Percentiles rank a stretch among this genome's conserved stretches.
Evolutionary conservation across 2,113 vertebrate genomes (phyloP).

Genomic region (Ceratotherium simum): DNA sequence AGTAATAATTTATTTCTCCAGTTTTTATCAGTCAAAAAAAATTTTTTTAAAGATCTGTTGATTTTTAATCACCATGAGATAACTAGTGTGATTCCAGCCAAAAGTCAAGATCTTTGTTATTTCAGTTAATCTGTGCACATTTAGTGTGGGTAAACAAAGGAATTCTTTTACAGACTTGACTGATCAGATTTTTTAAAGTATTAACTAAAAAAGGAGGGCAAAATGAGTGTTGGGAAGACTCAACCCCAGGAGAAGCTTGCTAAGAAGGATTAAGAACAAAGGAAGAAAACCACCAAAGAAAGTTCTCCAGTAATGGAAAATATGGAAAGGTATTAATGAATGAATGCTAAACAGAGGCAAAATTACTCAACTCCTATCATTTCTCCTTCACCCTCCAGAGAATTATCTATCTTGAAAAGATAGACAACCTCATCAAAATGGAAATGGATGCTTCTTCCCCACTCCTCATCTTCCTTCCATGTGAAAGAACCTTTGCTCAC

Average conservation of each 20-base stretch:
- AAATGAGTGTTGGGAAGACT: not conserved
- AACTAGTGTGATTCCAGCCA: not conserved
- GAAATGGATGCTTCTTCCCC: not conserved
- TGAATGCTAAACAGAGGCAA: not conserved
- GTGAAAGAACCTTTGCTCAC: not conserved
- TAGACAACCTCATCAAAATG: not conserved
- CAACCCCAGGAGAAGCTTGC: not conserved
- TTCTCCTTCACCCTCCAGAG: not conserved
- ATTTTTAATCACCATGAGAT: not conserved
- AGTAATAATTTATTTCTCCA: conserved; percentile 25
- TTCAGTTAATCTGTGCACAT: not conserved
- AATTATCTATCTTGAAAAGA: not conserved
- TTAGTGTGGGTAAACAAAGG: not conserved
- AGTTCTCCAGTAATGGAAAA: not conserved
- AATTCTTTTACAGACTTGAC: not conserved
- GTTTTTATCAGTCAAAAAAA: not conserved
- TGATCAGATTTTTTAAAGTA: not conserved
- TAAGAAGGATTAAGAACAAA: not conserved
- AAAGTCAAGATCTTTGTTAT: conserved; percentile 29
- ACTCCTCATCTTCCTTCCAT: not conserved
- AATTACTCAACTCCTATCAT: not conserved
- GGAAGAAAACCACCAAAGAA: not conserved
- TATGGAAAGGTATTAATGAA: not conserved
- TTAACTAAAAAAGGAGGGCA: conserved; percentile 11
- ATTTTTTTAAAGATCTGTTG: not conserved